Evolutionary conservation across 2,888 invertebrate species (phyloP).

Genomic region (Limnephilus auricula): DNA sequence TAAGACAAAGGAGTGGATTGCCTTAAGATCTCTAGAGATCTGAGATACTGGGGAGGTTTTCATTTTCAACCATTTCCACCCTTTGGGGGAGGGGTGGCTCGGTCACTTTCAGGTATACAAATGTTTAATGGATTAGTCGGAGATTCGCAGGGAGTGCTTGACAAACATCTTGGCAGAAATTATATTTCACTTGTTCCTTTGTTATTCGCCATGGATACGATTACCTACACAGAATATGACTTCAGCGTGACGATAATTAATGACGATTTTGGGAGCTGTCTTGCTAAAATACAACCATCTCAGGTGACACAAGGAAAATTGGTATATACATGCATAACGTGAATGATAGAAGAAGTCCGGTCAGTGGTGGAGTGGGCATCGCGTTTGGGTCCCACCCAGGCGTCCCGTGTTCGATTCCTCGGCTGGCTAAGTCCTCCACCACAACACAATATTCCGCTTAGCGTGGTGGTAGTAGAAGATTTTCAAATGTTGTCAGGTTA

Average conservation of each 20-base stretch:
- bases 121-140: slow-evolving; percentile 47
- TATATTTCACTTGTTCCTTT: slow-evolving; percentile 23
- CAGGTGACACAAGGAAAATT: neutral
- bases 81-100: neutral
- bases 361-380: too few relatives aligned
- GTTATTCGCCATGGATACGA: neutral
- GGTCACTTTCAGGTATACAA: slow-evolving; percentile 54
- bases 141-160: slow-evolving; percentile 29
- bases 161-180: slow-evolving; percentile 31
- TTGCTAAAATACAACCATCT: neutral
- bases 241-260: neutral
- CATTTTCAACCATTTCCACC: neutral
- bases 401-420: too few relatives aligned
- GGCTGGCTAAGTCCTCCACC: too few relatives aligned
- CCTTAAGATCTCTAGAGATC: slow-evolving; percentile 43
- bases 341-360: too few relatives aligned
- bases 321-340: neutral
- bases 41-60: neutral
- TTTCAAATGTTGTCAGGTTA: too few relatives aligned
- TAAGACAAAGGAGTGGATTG: slow-evolving; percentile 65
- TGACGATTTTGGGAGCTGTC: neutral
- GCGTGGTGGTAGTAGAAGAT: too few relatives aligned
- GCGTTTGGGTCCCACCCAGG: too few relatives aligned
- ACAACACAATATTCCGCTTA: too few relatives aligned
- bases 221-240: neutral